phyloP scores from a whole-genome alignment of 2,797 vertebrate species.

The Ctenopoma multispine region DNA sequence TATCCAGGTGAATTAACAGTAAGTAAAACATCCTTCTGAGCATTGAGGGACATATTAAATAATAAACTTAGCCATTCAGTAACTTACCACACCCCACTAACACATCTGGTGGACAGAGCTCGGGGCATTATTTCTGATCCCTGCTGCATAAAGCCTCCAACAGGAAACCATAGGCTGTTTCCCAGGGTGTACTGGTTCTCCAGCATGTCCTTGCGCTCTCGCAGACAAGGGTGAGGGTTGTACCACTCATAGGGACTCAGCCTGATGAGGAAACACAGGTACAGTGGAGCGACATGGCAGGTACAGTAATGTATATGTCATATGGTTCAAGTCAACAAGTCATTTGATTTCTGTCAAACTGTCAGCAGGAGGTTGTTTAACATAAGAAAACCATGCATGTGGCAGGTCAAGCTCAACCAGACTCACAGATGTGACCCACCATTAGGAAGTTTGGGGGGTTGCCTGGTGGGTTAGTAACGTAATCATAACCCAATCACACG shows the following conservation, averaged over 20 bases:
- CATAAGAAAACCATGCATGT: slow-evolving; percentile 40
- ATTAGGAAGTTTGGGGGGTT: no score
- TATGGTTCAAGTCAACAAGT: slow-evolving; percentile 54
- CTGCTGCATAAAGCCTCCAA: slow-evolving; percentile 98
- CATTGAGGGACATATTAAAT: not conserved
- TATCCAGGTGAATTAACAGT: not conserved
- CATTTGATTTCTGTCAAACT: slow-evolving; percentile 49
- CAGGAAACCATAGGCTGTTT: slow-evolving; percentile 96
- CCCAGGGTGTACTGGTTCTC: slow-evolving; percentile 96
- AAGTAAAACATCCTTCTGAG: slow-evolving; percentile 1
- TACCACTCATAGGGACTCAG: slow-evolving; percentile 97
- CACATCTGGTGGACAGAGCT: slow-evolving; percentile 94
- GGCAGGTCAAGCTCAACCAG: slow-evolving; percentile 54
- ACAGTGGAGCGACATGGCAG: slow-evolving; percentile 30
- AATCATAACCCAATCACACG: no score
- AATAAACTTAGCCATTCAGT: not conserved
- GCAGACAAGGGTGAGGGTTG: slow-evolving; percentile 92
- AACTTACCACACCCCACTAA: slow-evolving; percentile 94
- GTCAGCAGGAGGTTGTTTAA: slow-evolving; percentile 33
- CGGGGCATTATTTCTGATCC: slow-evolving; percentile 96
- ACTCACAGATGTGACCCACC: slow-evolving; percentile 13
- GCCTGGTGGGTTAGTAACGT: no score
- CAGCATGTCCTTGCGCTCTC: slow-evolving; percentile 89
- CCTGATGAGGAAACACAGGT: slow-evolving; percentile 72
- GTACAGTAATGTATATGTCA: slow-evolving; percentile 23